Percentiles rank a stretch among this genome's conserved stretches.
These are phyloP conservation scores for Tichodroma muraria DNA, from an alignment of 2,113 vertebrate species.

Conservation along the genomic window DNA sequence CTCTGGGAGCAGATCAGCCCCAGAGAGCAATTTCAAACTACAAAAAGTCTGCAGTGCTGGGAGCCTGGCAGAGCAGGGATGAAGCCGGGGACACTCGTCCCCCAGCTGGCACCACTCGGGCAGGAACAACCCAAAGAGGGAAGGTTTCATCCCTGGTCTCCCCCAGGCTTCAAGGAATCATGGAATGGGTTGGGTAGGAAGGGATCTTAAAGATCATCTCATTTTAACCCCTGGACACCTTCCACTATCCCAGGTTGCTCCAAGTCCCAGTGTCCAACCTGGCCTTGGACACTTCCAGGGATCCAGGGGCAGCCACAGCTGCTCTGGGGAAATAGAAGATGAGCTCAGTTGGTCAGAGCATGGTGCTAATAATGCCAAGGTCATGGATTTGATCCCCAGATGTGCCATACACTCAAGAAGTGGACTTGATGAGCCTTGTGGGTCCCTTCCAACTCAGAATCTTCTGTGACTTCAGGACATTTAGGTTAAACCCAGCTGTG, in stretches of 20 bases:
- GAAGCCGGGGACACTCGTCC: rapidly evolving
- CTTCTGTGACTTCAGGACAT: background rate
- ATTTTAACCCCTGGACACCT: background rate
- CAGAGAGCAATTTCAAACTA: no score
- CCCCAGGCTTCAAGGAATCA: background rate
- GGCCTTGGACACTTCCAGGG: background rate
- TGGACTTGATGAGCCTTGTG: background rate
- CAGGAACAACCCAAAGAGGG: background rate
- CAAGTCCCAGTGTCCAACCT: background rate
- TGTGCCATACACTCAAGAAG: background rate
- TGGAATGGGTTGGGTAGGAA: background rate
- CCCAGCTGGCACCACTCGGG: background rate
- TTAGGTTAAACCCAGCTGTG: background rate
- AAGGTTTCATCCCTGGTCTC: background rate
- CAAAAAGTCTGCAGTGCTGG: background rate
- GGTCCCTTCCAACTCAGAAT: background rate
- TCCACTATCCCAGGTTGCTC: background rate
- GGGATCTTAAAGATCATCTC: background rate
- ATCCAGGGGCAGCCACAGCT: background rate
- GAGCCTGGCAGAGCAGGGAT: background rate
- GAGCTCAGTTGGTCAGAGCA: background rate
- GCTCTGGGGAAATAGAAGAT: background rate
- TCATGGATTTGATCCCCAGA: background rate
- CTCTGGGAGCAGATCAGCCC: background rate
- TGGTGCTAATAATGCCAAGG: background rate